A percentile compares a stretch with the other conserved stretches of the same genome.
Conservation (phyloP, 30 jellyfish, hydroid and myxozoan genomes). For the Aurelia sp. region DNA sequence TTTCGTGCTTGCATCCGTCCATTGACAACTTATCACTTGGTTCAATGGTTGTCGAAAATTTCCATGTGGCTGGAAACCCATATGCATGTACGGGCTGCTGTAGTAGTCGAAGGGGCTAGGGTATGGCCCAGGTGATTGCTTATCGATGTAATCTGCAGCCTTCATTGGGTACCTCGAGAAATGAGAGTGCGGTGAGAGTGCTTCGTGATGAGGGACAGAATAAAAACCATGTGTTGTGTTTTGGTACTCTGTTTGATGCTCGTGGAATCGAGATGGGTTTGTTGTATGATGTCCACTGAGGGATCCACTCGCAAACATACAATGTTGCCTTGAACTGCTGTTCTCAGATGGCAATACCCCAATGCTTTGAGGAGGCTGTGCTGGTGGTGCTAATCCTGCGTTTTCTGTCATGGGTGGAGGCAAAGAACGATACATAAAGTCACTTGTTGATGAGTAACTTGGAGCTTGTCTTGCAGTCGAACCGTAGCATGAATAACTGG, state of each 20-base stretch:
- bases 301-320: slow-evolving; percentile 94
- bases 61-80: slow-evolving; percentile 98
- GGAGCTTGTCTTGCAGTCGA: slow-evolving; percentile 63
- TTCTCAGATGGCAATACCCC: slow-evolving; percentile 76
- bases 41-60: slow-evolving; percentile 97
- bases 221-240: slow-evolving; percentile 70
- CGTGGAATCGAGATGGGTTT: slow-evolving; percentile 70
- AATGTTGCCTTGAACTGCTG: slow-evolving; percentile 93
- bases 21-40: slow-evolving; percentile 97
- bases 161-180: slow-evolving; percentile 65
- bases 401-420: slow-evolving; percentile 84
- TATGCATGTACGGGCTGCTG: slow-evolving; percentile 84
- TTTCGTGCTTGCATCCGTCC: slow-evolving; percentile 98
- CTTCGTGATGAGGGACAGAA: slow-evolving; percentile 92
- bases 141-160: slow-evolving; percentile 76
- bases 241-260: slow-evolving; percentile 83
- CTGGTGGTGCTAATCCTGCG: slow-evolving; percentile 72
- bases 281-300: slow-evolving; percentile 64
- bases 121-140: slow-evolving; percentile 74
- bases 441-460: slow-evolving; percentile 56
- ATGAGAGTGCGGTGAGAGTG: slow-evolving; percentile 72
- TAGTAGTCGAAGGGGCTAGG: slow-evolving; percentile 92
- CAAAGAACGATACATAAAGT: slow-evolving; percentile 68
- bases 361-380: slow-evolving; percentile 75
- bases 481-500: slow-evolving; percentile 75